Evolutionary conservation across 2,797 vertebrate species (phyloP).

Genomic region (Morus bassanus): DNA sequence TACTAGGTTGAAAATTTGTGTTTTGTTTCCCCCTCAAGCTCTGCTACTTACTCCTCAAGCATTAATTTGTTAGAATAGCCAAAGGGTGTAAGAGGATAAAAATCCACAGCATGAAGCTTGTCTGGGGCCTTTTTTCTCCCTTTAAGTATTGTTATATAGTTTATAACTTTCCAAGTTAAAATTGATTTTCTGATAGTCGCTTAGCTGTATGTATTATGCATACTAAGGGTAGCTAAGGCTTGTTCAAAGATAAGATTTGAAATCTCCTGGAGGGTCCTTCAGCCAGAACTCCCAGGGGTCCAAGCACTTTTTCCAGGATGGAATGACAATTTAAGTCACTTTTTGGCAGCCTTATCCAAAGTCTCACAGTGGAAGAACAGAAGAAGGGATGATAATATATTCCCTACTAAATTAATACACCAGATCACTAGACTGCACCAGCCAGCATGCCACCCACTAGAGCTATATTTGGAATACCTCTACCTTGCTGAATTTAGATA

Average conservation of each 20-base stretch:
- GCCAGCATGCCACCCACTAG: not conserved
- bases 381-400: not conserved
- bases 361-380: not conserved
- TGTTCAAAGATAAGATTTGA: not conserved
- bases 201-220: not conserved
- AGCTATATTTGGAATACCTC: slow-evolving; percentile 3
- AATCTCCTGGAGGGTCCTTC: not conserved
- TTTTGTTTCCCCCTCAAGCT: not conserved
- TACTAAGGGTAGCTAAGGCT: not conserved
- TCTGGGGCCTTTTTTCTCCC: not conserved
- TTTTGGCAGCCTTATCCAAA: not conserved
- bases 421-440: slow-evolving; percentile 2
- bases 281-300: not conserved
- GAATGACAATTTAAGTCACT: not conserved
- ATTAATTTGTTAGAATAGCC: not conserved
- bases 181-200: not conserved
- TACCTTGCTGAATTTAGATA: slow-evolving; percentile 16
- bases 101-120: not conserved
- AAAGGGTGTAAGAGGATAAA: not conserved
- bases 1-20: not conserved
- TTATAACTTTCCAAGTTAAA: not conserved
- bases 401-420: not conserved
- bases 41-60: not conserved
- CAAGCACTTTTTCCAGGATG: not conserved
- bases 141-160: not conserved